Conservation (phyloP, 2,113 vertebrate genomes). For the Misgurnus mizolepis region DNA sequence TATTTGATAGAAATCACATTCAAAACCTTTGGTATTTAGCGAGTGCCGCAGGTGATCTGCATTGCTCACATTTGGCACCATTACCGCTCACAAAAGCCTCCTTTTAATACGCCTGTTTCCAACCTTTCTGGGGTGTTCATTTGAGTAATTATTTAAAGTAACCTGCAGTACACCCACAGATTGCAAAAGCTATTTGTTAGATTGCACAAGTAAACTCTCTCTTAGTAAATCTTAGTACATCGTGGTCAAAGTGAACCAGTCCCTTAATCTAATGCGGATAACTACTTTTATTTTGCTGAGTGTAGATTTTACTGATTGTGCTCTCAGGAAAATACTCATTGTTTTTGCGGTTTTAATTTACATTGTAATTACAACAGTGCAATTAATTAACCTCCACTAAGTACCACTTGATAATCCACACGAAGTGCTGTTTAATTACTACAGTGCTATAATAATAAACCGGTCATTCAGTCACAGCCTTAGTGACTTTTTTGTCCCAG, state of each 20-base stretch:
- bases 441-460: conserved; percentile 45
- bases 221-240: background rate
- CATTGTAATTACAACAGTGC: conserved; percentile 47
- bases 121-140: background rate
- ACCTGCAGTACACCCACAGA: background rate
- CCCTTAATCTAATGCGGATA: background rate
- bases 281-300: conserved; percentile 14
- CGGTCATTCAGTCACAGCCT: conserved; percentile 32
- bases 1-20: too few relatives aligned
- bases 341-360: conserved; percentile 48
- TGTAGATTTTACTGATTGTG: conserved; percentile 36
- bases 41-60: too few relatives aligned
- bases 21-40: too few relatives aligned
- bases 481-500: conserved; percentile 20
- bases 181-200: too few relatives aligned
- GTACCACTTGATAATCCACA: conserved; percentile 45
- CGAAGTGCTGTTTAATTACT: conserved; percentile 51
- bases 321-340: conserved; percentile 29
- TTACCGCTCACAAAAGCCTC: too few relatives aligned
- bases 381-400: conserved; percentile 57
- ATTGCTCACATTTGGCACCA: too few relatives aligned
- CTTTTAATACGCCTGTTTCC: background rate
- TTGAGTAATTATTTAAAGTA: background rate
- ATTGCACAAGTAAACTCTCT: background rate
- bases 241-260: background rate